These are phyloP conservation scores for Ctenicera cuprea DNA, from an alignment of 2,888 invertebrate genomes.

Conservation along the genomic window DNA sequence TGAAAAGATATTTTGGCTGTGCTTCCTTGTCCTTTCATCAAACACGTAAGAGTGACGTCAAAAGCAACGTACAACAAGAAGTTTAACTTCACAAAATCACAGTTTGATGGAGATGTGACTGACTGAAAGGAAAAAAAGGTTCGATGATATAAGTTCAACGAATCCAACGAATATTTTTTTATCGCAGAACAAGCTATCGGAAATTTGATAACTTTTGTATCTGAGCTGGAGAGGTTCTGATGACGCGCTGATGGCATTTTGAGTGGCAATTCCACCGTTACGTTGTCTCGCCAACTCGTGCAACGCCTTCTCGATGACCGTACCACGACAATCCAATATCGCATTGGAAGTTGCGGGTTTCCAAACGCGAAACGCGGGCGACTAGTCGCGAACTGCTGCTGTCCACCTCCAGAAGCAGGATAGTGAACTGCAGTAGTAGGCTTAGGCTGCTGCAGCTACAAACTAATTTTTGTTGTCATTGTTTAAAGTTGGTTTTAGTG, in stretches of 20 bases:
- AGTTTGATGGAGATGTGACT: too few species aligned
- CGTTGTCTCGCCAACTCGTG: slow-evolving; percentile 43
- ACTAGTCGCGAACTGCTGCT: slow-evolving; percentile 44
- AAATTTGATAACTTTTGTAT: slow-evolving; percentile 17
- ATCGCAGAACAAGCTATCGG: background rate
- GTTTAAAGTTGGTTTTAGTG: slow-evolving; percentile 1
- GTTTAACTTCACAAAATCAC: too few species aligned
- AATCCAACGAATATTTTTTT: slow-evolving; percentile 3
- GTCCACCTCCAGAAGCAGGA: slow-evolving; percentile 39
- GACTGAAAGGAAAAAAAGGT: background rate
- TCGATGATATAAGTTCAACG: background rate
- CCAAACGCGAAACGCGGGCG: slow-evolving; percentile 40
- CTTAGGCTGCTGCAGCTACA: background rate
- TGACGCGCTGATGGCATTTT: slow-evolving; percentile 20
- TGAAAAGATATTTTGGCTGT: background rate
- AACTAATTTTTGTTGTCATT: slow-evolving; percentile 11
- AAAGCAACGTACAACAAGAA: too few species aligned
- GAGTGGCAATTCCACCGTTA: slow-evolving; percentile 38
- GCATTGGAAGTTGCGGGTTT: slow-evolving; percentile 41
- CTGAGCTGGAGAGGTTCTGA: background rate
- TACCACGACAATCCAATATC: slow-evolving; percentile 47
- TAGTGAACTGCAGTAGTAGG: slow-evolving; percentile 15
- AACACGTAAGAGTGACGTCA: slow-evolving; percentile 1
- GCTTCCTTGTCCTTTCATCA: slow-evolving; percentile 12
- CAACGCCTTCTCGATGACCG: slow-evolving; percentile 50